Conservation (phyloP, 2,113 vertebrate species). For the Arothron firmamentum region DNA sequence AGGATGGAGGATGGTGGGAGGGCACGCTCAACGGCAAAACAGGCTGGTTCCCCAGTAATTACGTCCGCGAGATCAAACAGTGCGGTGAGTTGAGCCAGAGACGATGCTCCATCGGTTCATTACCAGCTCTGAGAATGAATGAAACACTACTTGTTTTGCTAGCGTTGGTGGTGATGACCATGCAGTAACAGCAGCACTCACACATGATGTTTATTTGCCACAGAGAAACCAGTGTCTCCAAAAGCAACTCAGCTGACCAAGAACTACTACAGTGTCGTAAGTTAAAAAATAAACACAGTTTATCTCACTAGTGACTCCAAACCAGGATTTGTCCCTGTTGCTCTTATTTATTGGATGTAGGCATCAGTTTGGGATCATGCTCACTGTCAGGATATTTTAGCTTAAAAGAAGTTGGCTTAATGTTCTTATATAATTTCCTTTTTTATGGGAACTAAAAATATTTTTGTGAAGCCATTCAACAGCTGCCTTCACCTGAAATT, state of each 20-base stretch:
- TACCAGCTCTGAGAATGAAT: too few relatives aligned
- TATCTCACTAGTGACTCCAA: too few relatives aligned
- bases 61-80: conserved; percentile 93
- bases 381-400: too few relatives aligned
- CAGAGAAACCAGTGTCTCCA: conserved; percentile 92
- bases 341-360: too few relatives aligned
- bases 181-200: neutral
- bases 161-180: neutral
- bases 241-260: conserved; percentile 91
- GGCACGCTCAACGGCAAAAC: conserved; percentile 87
- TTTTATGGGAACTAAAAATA: too few relatives aligned
- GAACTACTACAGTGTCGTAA: conserved; percentile 96
- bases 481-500: too few relatives aligned
- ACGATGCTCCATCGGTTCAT: too few relatives aligned
- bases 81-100: conserved; percentile 79
- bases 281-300: conserved; percentile 39
- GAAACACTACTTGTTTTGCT: too few relatives aligned
- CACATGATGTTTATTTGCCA: conserved; percentile 1
- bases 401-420: neutral
- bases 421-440: neutral
- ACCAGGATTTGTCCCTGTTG: too few relatives aligned
- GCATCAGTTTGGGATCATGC: too few relatives aligned
- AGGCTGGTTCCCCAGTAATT: conserved; percentile 99
- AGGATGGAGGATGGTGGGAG: conserved; percentile 99
- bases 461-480: too few relatives aligned